Conservation (phyloP, 2,113 vertebrate species). For the Eclectus roratus region DNA sequence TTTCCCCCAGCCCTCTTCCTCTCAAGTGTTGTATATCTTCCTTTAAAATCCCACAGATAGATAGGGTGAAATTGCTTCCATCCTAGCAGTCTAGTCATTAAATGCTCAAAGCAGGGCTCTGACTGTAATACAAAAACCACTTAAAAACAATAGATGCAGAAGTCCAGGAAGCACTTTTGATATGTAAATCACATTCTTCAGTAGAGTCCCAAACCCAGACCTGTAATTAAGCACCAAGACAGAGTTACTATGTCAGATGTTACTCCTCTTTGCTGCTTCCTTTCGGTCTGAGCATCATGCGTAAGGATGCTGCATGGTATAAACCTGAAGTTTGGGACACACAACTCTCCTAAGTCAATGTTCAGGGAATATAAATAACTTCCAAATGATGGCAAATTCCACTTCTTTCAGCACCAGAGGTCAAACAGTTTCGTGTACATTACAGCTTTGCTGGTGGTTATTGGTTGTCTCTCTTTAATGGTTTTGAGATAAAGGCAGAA, state of each 20-base stretch:
- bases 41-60: not conserved
- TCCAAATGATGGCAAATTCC: not conserved
- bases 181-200: not conserved
- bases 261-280: not conserved
- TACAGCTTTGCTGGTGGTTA: not conserved
- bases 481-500: not conserved
- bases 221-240: not conserved
- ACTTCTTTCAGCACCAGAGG: not conserved
- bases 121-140: not conserved
- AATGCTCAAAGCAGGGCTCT: not conserved
- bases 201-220: not conserved
- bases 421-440: not conserved
- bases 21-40: not conserved
- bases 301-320: not conserved
- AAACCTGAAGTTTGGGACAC: not conserved
- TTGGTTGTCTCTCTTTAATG: not conserved
- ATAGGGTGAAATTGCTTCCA: not conserved
- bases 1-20: not conserved
- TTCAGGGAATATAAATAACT: not conserved
- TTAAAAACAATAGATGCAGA: not conserved
- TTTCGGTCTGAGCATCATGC: not conserved
- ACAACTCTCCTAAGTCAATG: not conserved
- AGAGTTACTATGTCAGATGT: not conserved
- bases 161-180: not conserved
- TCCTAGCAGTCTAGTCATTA: not conserved